Base-by-base conservation (phyloP, 2,797 vertebrate genomes). In the Onychomys torridus region DNA sequence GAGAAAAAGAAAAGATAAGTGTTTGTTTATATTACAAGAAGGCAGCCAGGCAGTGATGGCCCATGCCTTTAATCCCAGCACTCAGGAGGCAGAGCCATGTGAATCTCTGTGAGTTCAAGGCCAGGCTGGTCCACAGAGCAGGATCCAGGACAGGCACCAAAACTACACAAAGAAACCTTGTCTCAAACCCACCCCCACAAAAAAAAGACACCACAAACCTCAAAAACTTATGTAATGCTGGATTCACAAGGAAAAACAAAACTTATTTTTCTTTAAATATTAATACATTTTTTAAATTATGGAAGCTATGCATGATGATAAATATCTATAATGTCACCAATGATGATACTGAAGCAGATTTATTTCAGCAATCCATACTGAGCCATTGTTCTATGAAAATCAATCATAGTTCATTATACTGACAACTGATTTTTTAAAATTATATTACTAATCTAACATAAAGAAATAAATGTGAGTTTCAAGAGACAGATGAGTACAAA, bases 231-330 rank as follows among this genome's bases (percentile, higher is more conserved):
- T 34, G 5, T 14, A 69, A 57, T n/a, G 21, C 34, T 52, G 34
- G 23, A 73, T 9, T 40, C 9, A 73, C 8, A 55, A 32, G 12
- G 13, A 46, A 76, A 27, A 65, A 8, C n/a, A 73, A 73, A 69
- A 29, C 7, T 27, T 52, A 69, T 55, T 27, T 4, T 52, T 85
- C 7, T 55, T 55, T 37, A 65, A n/a, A 29, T 77, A 73, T 85
- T 85, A 67, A 67, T 46, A 12, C 1, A 49, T 85, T 13, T 65
- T 65, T 83, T 5, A 27, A 57, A 46, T 27, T 32, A 43, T 43
- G 0, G 2, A 67, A 19, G 21, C 0, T 0, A 14, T 14, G 23
- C 12, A 52, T 67, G 13, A 34, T n/a, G 14, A 4, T 13, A 40
- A 19, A 40, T 43, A 57, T 57, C 25, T 88, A 5, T 40, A 88